A percentile compares a stretch with the other conserved stretches of the same genome.
These are phyloP conservation scores for Premnoplex brunnescens DNA, from an alignment of 2,797 vertebrate species.

Conservation along the genomic window DNA sequence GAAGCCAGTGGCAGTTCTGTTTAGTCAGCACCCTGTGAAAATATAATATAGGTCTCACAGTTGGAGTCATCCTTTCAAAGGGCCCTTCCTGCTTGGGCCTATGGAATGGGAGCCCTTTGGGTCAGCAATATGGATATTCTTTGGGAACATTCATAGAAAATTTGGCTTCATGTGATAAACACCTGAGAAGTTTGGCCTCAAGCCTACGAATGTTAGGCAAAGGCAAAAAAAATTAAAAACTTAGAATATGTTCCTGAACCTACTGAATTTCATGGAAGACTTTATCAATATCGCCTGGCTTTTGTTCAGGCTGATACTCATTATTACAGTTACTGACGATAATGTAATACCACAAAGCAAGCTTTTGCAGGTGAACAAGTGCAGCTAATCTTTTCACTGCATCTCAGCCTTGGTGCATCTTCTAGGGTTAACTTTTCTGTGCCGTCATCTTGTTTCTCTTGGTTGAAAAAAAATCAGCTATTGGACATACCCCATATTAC, in stretches of 20 bases:
- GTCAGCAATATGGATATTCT: neutral
- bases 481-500: neutral
- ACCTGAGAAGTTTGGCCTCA: neutral
- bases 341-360: neutral
- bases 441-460: neutral
- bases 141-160: neutral
- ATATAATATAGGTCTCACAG: neutral
- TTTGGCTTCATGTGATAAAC: neutral
- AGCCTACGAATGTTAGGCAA: neutral
- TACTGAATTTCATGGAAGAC: neutral
- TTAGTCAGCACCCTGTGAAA: neutral
- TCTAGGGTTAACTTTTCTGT: neutral
- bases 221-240: neutral
- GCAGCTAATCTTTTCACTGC: neutral
- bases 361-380: neutral
- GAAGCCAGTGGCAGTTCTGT: neutral
- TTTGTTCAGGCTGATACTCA: conserved; percentile 1
- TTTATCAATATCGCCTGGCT: neutral
- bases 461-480: neutral
- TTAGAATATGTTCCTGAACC: neutral
- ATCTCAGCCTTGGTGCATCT: neutral
- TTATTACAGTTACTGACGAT: neutral
- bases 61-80: neutral
- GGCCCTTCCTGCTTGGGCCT: neutral
- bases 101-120: neutral